Conservation (phyloP, 64 coral and sea anemone genomes). For the Hydrozoanthus tunicans region DNA sequence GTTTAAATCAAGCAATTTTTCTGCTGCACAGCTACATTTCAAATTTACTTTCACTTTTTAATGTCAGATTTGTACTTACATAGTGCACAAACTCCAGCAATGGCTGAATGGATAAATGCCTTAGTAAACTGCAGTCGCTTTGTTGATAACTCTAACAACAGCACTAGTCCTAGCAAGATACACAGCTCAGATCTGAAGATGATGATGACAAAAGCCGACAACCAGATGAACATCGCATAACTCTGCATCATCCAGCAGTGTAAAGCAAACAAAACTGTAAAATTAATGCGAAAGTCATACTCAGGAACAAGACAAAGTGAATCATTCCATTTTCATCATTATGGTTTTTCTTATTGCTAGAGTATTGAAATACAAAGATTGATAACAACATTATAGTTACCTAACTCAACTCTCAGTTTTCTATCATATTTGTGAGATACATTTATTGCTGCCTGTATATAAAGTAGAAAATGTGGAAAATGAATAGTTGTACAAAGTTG, state of each 20-base stretch:
- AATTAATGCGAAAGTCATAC: not conserved
- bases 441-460: too few relatives aligned
- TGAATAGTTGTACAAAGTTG: too few relatives aligned
- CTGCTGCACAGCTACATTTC: too few relatives aligned
- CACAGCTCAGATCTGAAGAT: constrained; percentile 90
- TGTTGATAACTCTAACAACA: constrained; percentile 70
- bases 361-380: too few relatives aligned
- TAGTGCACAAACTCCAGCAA: constrained; percentile 71
- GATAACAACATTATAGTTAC: too few relatives aligned
- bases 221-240: constrained; percentile 84
- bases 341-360: too few relatives aligned
- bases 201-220: constrained; percentile 85
- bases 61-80: constrained; percentile 45
- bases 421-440: too few relatives aligned
- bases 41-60: too few relatives aligned
- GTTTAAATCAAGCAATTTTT: too few relatives aligned
- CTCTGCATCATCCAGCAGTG: constrained; percentile 64
- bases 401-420: too few relatives aligned
- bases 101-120: constrained; percentile 71
- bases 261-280: constrained; percentile 68
- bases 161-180: constrained; percentile 79
- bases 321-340: too few relatives aligned
- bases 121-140: constrained; percentile 51
- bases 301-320: not conserved
- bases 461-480: too few relatives aligned